Base-by-base conservation (phyloP, 2,797 vertebrate genomes). In the Taenioides sp. region DNA sequence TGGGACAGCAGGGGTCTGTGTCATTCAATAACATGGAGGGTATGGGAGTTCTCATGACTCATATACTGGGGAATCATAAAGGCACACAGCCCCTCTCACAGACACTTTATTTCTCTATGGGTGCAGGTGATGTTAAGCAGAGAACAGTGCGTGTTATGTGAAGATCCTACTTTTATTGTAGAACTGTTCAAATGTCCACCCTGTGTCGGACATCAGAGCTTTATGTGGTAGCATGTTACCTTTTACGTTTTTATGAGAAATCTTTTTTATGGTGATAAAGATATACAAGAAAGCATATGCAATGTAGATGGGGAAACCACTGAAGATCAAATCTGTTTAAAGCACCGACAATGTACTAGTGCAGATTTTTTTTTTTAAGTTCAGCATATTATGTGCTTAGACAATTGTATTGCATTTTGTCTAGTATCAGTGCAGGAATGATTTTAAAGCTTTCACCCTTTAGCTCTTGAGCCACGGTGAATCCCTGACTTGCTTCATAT, bases 1-100 rank as follows among this genome's bases (percentile, higher is more conserved):
- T 86, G 75, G 82, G 84, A 87, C 85, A 78, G 85, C 76, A 74
- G 84, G 87, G 88, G 87, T 89, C 84, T 88, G 80, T 85, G 88
- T 90, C 91, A 88, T 91, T 86, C 86, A 89, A 86, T 82, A 89
- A 89, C 83, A 84, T 50, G 31, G 49, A 73, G 78, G 61, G 70
- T 73, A 86, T 74, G 75, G 78, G 71, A 83, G 84, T 83, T 87
- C 86, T 85, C 80, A 81, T 83, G 86, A 89, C 76, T 87, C 84
- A 86, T 75, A 76, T 83, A 59, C 75, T 70, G 58, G 86, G 84
- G 89, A 89, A 84, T 86, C 74, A 69, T 69, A 72, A 70, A 75
- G 83, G 83, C 77, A 52, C 31, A 12, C 66, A 22, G 86, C 80
- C 78, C 85, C 76, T 82, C 47, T 65, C 70, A 17, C 67, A 80